Base-by-base conservation (phyloP, 2,113 vertebrate genomes). In the Chinchilla lanigera region DNA sequence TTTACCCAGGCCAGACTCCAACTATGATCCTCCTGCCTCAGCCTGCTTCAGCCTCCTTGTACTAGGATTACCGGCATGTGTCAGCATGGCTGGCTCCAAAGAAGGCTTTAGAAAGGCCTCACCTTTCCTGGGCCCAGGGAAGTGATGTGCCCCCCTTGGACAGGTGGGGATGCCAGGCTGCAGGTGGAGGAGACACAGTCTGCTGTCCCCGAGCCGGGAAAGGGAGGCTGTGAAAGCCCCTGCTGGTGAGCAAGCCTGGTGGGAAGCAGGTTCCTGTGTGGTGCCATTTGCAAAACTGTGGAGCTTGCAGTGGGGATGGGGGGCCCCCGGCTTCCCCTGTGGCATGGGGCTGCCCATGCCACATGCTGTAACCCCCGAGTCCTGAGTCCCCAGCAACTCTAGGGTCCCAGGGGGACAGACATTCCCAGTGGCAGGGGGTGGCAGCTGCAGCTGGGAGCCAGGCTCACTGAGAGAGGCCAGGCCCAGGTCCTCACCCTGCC, bases 281-380 rank as follows among this genome's bases (percentile, higher is more conserved):
- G 52, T 1, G 38, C 35, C 14, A 2, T 44, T 41, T 58, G 75
- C 10, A 4, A 24, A 20, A 60, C 69, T 4, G 28, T 44, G 28
- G 78, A n/a, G 73, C 50, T 56, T 58, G 12, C 3, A 6, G 26
- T 16, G n/a, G 19, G 8, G 41, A 47, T n/a, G 26, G 24, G 24
- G 33, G 3, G 5, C 9, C 61, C 16, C 4, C 7, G 38, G 10
- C 24, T 5, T 41, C 41, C 73, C 41, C 73, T 13, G 38, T 17
- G 38, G 63, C 65, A 41, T 13, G 41, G 69, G 7, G 69, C 35
- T 71, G 38, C 44, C 19, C 1, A 24, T 4, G 1, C 12, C 54
- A 11, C 12, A 16, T 0, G 22, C 16, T 22, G 10, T 6, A 17
- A n/a, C 14, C 14, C 14, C 33, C 3, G 2, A 26, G 60, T n/a